Base-by-base conservation (phyloP, 2,888 invertebrate species). In the Nymphalis c-album region DNA sequence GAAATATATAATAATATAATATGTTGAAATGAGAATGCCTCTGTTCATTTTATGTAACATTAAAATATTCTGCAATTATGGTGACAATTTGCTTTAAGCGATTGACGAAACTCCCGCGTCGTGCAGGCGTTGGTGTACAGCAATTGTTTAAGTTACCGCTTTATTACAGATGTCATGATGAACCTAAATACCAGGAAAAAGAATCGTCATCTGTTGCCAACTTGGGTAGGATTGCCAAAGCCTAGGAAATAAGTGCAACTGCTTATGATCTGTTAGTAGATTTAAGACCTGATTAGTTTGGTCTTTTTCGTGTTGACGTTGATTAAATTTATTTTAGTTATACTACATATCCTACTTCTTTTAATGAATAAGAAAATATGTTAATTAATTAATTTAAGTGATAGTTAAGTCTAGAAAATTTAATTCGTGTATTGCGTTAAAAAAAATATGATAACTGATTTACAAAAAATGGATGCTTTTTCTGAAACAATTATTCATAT, bases 141-240 rank as follows among this genome's bases (percentile, higher is more conserved):
- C 73, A 68, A 68, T 70, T 60, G 70, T 64, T 69, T 64, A 60
- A 72, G 68, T 72, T 70, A 73, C 74, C 73, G 65, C 74, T 80
- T 75, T 77, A 82, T 85, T 84, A 82, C 77, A 78, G 81, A 78
- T 83, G 80, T 82, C 84, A 85, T 82, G 83, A 78, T 71, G 76
- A 78, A 83, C 83, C 85, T 85, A 85, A 85, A 87, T 85, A 86
- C 83, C 83, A 77, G 71, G 75, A 77, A 80, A 77, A 68, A 67
- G 74, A 80, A 74, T 60, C 58, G 46, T 64, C 61, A 50, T 64
- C 73, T 75, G 74, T 79, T 81, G 76, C 74, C 72, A 76, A 72
- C 74, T 71, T 64, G 67, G 63, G 73, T 71, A 74, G 73, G 50
- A 46, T 71, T 68, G 65, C 68, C 53, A 71, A 68, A 68, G 50